Evolutionary conservation across 1,140 invertebrate species (phyloP).

Genomic region (Asobara japonica): DNA sequence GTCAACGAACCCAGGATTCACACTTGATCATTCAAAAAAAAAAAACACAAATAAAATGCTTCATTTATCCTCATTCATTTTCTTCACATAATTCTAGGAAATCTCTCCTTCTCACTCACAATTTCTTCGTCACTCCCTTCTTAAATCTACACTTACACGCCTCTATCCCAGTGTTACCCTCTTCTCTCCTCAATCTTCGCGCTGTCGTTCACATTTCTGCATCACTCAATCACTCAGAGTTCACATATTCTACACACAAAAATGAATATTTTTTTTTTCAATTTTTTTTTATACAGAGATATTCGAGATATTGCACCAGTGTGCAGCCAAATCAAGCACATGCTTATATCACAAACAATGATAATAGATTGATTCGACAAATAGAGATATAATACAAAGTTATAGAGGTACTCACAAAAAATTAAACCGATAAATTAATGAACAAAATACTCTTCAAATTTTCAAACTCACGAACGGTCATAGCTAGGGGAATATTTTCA

Average conservation of each 20-base stretch:
- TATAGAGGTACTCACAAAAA: not conserved
- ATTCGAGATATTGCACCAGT: conserved; percentile 20
- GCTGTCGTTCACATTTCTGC: conserved; percentile 29
- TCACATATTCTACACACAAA: conserved; percentile 26
- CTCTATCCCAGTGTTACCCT: conserved; percentile 21
- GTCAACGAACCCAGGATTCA: conserved; percentile 38
- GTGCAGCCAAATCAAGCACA: conserved; percentile 34
- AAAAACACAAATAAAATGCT: no score
- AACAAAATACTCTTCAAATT: conserved; percentile 4
- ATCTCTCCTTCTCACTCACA: conserved; percentile 29
- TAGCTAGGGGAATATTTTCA: no score
- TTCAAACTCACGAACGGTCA: no score
- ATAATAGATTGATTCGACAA: not conserved
- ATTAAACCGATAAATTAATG: conserved; percentile 6
- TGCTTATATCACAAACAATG: conserved; percentile 20
- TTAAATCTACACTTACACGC: conserved; percentile 34
- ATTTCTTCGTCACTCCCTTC: not conserved
- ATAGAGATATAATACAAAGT: not conserved
- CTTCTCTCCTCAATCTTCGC: conserved; percentile 17
- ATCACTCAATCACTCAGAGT: conserved; percentile 34
- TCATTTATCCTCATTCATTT: not conserved
- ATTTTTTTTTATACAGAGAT: not conserved
- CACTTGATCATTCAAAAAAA: conserved; percentile 31
- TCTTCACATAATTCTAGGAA: not conserved
- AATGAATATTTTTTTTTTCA: not conserved